These are phyloP conservation scores for Jordanella pulchra DNA, from an alignment of 2,797 vertebrate genomes.

Conservation along the genomic window DNA sequence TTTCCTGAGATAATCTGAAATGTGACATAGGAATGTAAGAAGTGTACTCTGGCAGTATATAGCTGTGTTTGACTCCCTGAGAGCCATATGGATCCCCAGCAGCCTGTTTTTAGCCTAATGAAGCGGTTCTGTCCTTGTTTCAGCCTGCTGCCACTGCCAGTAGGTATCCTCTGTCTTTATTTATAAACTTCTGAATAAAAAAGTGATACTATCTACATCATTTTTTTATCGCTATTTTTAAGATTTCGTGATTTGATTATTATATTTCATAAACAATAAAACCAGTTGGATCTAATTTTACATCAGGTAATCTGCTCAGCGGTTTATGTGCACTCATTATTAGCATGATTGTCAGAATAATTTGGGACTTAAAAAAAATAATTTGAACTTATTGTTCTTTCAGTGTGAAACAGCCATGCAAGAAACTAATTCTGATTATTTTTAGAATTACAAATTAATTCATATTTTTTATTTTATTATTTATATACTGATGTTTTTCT, in stretches of 20 bases:
- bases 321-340: not conserved
- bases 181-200: not conserved
- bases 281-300: not conserved
- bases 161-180: conserved; percentile 74
- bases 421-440: not conserved
- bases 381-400: not conserved
- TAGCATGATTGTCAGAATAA: not conserved
- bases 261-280: conserved; percentile 4
- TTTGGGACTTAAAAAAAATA: not conserved
- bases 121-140: conserved; percentile 89
- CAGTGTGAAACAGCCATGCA: not conserved
- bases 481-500: not conserved
- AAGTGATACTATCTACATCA: not conserved
- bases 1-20: conserved; percentile 15
- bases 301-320: not conserved
- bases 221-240: not conserved
- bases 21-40: conserved; percentile 27
- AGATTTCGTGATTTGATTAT: not conserved
- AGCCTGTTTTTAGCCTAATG: conserved; percentile 83
- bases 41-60: conserved; percentile 30
- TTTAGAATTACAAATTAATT: not conserved
- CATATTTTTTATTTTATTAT: no score
- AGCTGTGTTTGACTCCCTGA: conserved; percentile 33
- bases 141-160: conserved; percentile 78
- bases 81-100: conserved; percentile 75